A percentile compares a stretch with the other conserved stretches of the same genome.
phyloP scores from a whole-genome alignment of 2,888 invertebrate species.

The Encarsia formosa region DNA sequence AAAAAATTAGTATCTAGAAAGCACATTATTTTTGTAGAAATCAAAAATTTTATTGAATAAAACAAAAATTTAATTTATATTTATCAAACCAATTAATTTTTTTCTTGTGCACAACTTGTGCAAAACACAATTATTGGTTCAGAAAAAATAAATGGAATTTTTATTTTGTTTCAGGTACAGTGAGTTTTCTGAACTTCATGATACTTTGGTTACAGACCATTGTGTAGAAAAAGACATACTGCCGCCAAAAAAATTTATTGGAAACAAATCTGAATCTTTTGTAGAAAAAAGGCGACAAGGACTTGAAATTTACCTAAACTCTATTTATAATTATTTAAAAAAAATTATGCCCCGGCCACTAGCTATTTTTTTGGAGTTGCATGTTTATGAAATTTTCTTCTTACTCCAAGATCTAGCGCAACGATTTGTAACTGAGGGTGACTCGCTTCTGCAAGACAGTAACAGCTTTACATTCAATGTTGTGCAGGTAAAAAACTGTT shows the following conservation, averaged over 20 bases:
- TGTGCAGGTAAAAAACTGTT: slow-evolving; percentile 61
- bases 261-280: slow-evolving; percentile 84
- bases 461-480: slow-evolving; percentile 70
- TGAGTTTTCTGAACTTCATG: slow-evolving; percentile 85
- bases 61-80: too few species aligned
- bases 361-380: slow-evolving; percentile 82
- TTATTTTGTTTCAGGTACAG: slow-evolving; percentile 64
- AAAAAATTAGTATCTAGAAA: too few species aligned
- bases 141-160: neutral
- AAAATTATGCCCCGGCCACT: slow-evolving; percentile 76
- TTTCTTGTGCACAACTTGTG: too few species aligned
- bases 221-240: slow-evolving; percentile 79
- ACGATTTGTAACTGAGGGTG: slow-evolving; percentile 72
- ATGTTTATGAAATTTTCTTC: slow-evolving; percentile 85
- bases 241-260: slow-evolving; percentile 89
- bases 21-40: too few species aligned
- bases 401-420: slow-evolving; percentile 78
- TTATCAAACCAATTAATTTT: too few species aligned
- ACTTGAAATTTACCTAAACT: slow-evolving; percentile 76
- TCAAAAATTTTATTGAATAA: too few species aligned
- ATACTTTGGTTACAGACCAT: slow-evolving; percentile 74
- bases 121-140: neutral
- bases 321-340: slow-evolving; percentile 70
- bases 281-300: slow-evolving; percentile 77
- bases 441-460: slow-evolving; percentile 61